phyloP scores from a whole-genome alignment of 2,797 vertebrate genomes.

The Enteromius anoplus region DNA sequence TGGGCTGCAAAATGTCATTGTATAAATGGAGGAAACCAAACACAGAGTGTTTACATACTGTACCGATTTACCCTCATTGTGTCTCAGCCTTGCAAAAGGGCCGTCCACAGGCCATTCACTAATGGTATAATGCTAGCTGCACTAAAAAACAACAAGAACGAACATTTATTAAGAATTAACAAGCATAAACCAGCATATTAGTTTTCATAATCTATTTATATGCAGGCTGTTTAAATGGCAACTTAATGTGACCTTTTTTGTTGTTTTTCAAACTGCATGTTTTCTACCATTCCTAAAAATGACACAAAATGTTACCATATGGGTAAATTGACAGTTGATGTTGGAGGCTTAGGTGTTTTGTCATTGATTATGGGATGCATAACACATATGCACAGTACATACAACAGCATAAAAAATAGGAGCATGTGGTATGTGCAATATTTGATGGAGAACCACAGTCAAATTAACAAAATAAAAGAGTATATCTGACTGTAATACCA shows the following conservation, averaged over 20 bases:
- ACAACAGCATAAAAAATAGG: background rate
- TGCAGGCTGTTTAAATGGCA: background rate
- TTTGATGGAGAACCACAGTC: background rate
- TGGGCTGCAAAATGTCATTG: slow-evolving; percentile 40
- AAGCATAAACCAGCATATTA: slow-evolving; percentile 1
- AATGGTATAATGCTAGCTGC: background rate
- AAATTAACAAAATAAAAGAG: background rate
- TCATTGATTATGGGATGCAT: background rate
- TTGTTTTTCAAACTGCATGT: background rate
- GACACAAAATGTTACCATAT: background rate
- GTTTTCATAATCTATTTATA: background rate
- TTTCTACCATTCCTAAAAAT: background rate
- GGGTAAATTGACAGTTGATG: background rate
- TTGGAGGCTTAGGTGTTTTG: background rate
- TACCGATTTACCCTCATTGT: slow-evolving; percentile 20
- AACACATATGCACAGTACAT: too few species aligned
- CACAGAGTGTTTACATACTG: background rate
- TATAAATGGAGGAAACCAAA: slow-evolving; percentile 29
- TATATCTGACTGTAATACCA: background rate
- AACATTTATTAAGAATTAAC: too few species aligned
- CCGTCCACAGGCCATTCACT: background rate
- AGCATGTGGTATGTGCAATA: background rate
- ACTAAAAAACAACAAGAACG: background rate
- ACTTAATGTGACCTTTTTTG: background rate
- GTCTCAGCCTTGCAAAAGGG: background rate